Percentiles rank a stretch among this genome's conserved stretches.
Evolutionary conservation across 2,888 invertebrate species (phyloP).

Genomic region (Anodontia alba): DNA sequence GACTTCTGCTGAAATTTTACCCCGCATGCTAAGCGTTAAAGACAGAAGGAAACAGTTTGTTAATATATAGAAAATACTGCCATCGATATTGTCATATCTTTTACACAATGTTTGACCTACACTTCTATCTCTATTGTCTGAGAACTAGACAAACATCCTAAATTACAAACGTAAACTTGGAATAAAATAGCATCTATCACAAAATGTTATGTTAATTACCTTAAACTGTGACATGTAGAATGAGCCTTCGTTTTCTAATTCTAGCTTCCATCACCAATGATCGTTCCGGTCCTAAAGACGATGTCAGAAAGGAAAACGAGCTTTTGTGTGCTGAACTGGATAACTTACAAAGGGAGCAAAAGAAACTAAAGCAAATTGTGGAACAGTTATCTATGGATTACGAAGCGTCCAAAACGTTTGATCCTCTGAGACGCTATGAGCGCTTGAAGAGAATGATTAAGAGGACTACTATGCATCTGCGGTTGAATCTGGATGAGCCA

Average conservation of each 20-base stretch:
- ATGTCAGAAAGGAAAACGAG: conserved; percentile 74
- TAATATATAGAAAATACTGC: no score
- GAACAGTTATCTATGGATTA: conserved; percentile 89
- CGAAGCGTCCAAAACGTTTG: conserved; percentile 95
- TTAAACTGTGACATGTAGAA: conserved; percentile 10
- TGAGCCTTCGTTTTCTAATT: conserved; percentile 67
- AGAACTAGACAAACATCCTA: no score
- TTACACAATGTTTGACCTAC: no score
- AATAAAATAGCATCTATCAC: no score
- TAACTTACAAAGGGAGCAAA: conserved; percentile 75
- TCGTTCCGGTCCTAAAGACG: conserved; percentile 59
- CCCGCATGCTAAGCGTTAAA: no score
- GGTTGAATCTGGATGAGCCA: conserved; percentile 72
- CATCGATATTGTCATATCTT: no score
- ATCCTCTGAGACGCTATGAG: conserved; percentile 96
- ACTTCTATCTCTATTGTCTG: no score
- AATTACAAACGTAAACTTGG: no score
- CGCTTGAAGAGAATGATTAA: conserved; percentile 99
- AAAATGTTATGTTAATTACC: no score
- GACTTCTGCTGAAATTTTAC: no score
- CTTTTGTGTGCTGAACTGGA: conserved; percentile 74
- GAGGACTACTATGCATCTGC: conserved; percentile 80
- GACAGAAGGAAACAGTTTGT: no score
- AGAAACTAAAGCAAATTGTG: conserved; percentile 75
- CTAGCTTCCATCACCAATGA: conserved; percentile 65